Evolutionary conservation across 2,888 invertebrate genomes (phyloP), one percentile per base, ranked within the genome.

Genomic region (Lepidocyrtoides sp.): DNA sequence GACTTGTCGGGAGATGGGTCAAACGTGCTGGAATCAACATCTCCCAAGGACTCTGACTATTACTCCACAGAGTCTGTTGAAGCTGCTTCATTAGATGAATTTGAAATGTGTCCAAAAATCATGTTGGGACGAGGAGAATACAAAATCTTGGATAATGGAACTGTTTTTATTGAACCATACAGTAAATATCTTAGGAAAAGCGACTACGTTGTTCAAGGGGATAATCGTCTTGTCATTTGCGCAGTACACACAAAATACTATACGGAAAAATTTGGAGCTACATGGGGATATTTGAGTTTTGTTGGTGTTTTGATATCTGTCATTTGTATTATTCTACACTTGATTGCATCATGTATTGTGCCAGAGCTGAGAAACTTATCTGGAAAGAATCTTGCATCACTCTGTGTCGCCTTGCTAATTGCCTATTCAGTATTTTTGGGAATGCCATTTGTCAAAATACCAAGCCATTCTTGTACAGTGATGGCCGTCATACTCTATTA

Each of bases 351-450:
- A 93, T 93, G 95, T 32, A 89, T 95, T 20, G 95, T 96, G 20
- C 95, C 95, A 0, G 95, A 96, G 79, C 94, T 96, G 63, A 95
- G 95, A 60, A 96, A 96, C 93, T 94, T 96, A 44, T 96, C 96
- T 2, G 96, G 96, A 20, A 96, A 96, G 93, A 96, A 96, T 93
- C 93, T 96, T 66, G 95, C 96, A n/a, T 95, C 96, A n/a, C 95
- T 96, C 12, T 95, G 95, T 77, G 93, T 95, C 20, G 95, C 96
- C 0, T 95, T 96, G 10, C 95, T 96, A 84, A 93, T 95, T 7
- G 96, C 96, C 0, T 96, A 96, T 94, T 92, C 95, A n/a, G 94
- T 95, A 60, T 96, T 96, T 94, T 95, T 95, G 89, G 94, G 95
- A 20, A 95, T 95, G 41, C 95, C 95, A 82, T 94, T 95, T 85